Evolutionary conservation across 1,140 invertebrate species (phyloP).

Genomic region (Ctenoplectra terminalis): DNA sequence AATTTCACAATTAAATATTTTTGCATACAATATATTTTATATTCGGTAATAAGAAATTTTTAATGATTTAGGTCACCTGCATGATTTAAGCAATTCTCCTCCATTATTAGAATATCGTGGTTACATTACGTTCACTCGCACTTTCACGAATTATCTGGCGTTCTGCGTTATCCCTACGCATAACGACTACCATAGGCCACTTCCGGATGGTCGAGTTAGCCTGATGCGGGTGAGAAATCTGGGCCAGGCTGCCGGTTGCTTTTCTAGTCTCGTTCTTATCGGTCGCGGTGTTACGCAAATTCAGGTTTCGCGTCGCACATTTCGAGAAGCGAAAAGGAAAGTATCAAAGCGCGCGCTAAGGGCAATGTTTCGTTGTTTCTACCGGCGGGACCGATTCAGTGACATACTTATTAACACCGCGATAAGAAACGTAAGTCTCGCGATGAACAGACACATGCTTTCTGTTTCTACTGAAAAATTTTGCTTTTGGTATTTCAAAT

Average conservation of each 20-base stretch:
- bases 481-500: too few relatives aligned
- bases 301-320: constrained; percentile 57
- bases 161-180: constrained; percentile 60
- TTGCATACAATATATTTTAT: too few relatives aligned
- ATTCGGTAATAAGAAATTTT: too few relatives aligned
- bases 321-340: constrained; percentile 64
- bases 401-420: too few relatives aligned
- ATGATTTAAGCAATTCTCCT: too few relatives aligned
- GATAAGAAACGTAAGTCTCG: too few relatives aligned
- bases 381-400: too few relatives aligned
- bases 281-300: constrained; percentile 62
- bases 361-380: neutral
- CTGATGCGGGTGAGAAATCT: constrained; percentile 79
- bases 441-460: too few relatives aligned
- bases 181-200: constrained; percentile 50
- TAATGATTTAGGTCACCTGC: too few relatives aligned
- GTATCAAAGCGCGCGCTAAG: neutral
- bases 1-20: too few relatives aligned
- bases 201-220: constrained; percentile 71
- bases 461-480: too few relatives aligned
- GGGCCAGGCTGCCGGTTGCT: constrained; percentile 70
- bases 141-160: constrained; percentile 78
- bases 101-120: too few relatives aligned
- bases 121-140: constrained; percentile 72
- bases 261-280: constrained; percentile 65